A percentile compares a stretch with the other conserved stretches of the same genome.
Evolutionary conservation across 2,888 invertebrate genomes (phyloP).

Genomic region (Tethea ocularis): DNA sequence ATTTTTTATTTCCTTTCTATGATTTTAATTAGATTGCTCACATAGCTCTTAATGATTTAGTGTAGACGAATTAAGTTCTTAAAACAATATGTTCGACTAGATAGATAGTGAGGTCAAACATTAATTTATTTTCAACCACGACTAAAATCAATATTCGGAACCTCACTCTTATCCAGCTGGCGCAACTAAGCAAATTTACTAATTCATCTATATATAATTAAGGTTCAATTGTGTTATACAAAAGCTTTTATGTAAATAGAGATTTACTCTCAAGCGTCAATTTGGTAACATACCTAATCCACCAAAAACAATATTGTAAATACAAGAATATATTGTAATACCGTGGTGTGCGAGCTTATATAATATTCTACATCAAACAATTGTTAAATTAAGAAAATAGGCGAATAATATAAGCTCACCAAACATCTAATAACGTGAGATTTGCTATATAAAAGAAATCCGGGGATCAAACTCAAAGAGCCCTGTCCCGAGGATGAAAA

Average conservation of each 20-base stretch:
- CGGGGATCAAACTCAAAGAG: conserved; percentile 34
- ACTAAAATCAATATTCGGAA: no score
- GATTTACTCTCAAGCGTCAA: not conserved
- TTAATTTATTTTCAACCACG: no score
- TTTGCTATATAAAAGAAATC: conserved; percentile 34
- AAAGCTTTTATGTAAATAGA: not conserved
- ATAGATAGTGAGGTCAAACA: no score
- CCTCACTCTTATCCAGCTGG: no score
- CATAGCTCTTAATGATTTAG: no score
- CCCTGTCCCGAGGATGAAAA: conserved; percentile 32
- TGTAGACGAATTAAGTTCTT: no score
- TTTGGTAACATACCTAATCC: not conserved
- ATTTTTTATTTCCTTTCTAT: no score
- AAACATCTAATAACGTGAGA: conserved; percentile 23
- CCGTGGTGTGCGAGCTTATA: not conserved
- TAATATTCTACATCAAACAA: not conserved
- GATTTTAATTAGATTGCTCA: no score
- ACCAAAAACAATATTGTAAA: not conserved
- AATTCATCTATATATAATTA: no score
- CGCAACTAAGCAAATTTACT: no score
- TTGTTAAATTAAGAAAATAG: conserved; percentile 2
- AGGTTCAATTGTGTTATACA: not conserved
- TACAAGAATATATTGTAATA: not conserved
- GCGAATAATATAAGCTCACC: conserved; percentile 14
- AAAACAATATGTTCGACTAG: no score